Percentiles rank a stretch among this genome's conserved stretches.
Conservation (phyloP, 1,140 invertebrate species). For the Wiebesia pumilae region DNA sequence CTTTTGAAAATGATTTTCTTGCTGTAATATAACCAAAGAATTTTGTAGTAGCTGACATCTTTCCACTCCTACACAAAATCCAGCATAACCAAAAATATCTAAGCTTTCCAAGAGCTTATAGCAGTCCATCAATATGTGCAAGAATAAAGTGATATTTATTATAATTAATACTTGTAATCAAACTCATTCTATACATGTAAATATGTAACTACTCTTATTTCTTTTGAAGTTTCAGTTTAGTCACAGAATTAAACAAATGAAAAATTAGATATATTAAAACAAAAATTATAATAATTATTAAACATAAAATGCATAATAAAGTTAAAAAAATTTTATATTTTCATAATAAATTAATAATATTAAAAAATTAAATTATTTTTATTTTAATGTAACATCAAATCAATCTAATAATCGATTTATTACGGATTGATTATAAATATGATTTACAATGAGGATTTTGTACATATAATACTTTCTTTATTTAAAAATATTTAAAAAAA, state of each 20-base stretch:
- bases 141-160: not conserved
- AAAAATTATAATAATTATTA: not conserved
- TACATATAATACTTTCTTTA: constrained; percentile 50
- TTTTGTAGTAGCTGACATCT: constrained; percentile 80
- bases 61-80: constrained; percentile 80
- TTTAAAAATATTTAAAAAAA: constrained; percentile 41
- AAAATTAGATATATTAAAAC: constrained; percentile 1
- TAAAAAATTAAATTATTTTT: constrained; percentile 35
- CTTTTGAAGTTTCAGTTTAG: constrained; percentile 10
- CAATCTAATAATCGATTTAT: constrained; percentile 13
- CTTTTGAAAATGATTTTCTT: constrained; percentile 84
- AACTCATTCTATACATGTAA: not conserved
- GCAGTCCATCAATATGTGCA: constrained; percentile 62
- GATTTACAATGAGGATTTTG: constrained; percentile 38
- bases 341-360: constrained; percentile 35
- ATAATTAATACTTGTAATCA: not conserved
- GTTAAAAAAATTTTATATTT: constrained; percentile 17
- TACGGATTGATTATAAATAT: constrained; percentile 33
- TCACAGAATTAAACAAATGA: constrained; percentile 33
- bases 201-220: not conserved
- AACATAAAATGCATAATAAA: not conserved
- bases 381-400: constrained; percentile 33
- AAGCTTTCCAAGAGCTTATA: constrained; percentile 62
- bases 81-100: constrained; percentile 75
- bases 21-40: constrained; percentile 81